Percentiles rank a stretch among this genome's conserved stretches.
Conservation (phyloP, 2,113 vertebrate genomes). For the human (Homo sapiens) region GRCh38 chr7:102141001-102141500, state of each 20-base stretch:
- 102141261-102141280: not conserved
- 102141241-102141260: not conserved
- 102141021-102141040: constrained; percentile 64
- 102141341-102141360: not conserved
- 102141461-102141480: not conserved
- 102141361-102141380: not conserved
- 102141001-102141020: constrained; percentile 72
- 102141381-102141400: not conserved
- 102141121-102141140: constrained; percentile 75
- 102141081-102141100: constrained; percentile 79
- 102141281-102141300: constrained; percentile 8
- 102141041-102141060: constrained; percentile 46
- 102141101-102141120: constrained; percentile 74
- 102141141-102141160: constrained; percentile 75
- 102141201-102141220: constrained; percentile 66
- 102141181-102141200: constrained; percentile 61
- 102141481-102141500: not conserved
- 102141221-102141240: constrained; percentile 55
- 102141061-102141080: constrained; percentile 36
- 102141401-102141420: not conserved
- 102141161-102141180: constrained; percentile 72
- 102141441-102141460: not conserved
- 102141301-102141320: not conserved
- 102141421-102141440: not conserved
- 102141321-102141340: not conserved